Percentiles rank a stretch among this genome's conserved stretches.
Evolutionary conservation across 2,888 invertebrate species (phyloP).

Genomic region (Sphaeridia pumilis): DNA sequence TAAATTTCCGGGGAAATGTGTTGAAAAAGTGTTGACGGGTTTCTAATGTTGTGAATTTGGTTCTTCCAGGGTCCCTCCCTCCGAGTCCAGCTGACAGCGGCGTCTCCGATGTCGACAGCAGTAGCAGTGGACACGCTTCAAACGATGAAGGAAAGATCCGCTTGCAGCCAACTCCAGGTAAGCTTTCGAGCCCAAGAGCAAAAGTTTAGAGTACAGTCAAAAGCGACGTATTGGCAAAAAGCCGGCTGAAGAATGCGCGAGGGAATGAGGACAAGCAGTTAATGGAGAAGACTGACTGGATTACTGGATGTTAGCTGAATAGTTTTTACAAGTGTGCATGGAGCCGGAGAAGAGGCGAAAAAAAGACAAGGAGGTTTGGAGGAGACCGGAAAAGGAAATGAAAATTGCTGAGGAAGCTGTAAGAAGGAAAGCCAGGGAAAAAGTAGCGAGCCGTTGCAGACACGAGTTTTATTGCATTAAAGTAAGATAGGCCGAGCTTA

Average conservation of each 20-base stretch:
- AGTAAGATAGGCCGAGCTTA: no score
- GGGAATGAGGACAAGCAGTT: conserved; percentile 3
- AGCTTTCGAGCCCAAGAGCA: no score
- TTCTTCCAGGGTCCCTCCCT: conserved; percentile 65
- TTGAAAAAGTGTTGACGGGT: no score
- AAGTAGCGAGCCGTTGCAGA: background rate
- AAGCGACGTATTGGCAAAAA: no score
- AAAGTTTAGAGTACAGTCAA: no score
- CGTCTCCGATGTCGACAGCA: conserved; percentile 92
- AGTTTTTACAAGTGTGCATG: background rate
- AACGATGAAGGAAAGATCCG: conserved; percentile 78
- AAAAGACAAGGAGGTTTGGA: background rate
- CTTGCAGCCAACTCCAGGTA: conserved; percentile 50
- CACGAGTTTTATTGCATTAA: no score
- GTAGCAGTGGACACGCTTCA: conserved; percentile 60
- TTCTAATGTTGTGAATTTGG: conserved; percentile 3
- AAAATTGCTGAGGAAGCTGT: conserved; percentile 24
- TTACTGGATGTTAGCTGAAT: background rate
- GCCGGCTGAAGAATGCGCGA: no score
- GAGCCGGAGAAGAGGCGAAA: no score
- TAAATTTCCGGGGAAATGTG: background rate
- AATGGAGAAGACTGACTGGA: no score
- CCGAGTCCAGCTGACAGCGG: conserved; percentile 96
- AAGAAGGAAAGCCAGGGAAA: background rate
- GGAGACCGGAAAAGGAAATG: conserved; percentile 36